Percentiles rank a stretch among this genome's conserved stretches.
Conservation (phyloP, 2,797 vertebrate genomes). For the Momotus momota region DNA sequence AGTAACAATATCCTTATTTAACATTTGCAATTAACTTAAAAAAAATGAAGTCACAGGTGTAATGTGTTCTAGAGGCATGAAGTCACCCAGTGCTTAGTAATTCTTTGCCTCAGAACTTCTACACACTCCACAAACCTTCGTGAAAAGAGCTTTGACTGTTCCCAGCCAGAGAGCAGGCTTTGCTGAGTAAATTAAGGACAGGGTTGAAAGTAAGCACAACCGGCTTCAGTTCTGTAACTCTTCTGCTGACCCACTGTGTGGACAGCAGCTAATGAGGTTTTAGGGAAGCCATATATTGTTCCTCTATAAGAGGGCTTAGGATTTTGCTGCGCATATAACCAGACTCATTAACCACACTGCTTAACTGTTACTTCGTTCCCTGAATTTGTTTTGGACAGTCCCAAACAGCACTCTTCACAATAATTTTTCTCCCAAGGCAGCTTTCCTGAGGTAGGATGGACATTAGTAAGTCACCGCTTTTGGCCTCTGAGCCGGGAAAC, state of each 20-base stretch:
- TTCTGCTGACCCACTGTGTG: neutral
- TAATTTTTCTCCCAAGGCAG: neutral
- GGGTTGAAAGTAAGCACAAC: neutral
- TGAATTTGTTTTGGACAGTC: neutral
- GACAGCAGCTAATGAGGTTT: neutral
- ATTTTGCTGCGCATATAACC: neutral
- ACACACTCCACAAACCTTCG: neutral
- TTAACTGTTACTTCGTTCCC: neutral
- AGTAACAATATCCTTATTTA: neutral
- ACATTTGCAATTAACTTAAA: neutral
- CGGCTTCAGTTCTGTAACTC: neutral
- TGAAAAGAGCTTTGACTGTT: neutral
- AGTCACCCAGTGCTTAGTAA: neutral
- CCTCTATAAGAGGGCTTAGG: neutral
- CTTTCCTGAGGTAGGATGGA: neutral
- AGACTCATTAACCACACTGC: neutral
- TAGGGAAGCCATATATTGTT: neutral
- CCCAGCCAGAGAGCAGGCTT: neutral
- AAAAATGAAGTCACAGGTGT: neutral
- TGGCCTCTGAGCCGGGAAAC: neutral
- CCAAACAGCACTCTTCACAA: neutral
- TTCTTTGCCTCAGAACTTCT: neutral
- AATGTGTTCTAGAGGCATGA: neutral
- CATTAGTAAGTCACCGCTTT: neutral
- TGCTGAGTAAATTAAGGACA: neutral